Conservation (phyloP, 2,888 invertebrate genomes). For the Poecilus cupreus region DNA sequence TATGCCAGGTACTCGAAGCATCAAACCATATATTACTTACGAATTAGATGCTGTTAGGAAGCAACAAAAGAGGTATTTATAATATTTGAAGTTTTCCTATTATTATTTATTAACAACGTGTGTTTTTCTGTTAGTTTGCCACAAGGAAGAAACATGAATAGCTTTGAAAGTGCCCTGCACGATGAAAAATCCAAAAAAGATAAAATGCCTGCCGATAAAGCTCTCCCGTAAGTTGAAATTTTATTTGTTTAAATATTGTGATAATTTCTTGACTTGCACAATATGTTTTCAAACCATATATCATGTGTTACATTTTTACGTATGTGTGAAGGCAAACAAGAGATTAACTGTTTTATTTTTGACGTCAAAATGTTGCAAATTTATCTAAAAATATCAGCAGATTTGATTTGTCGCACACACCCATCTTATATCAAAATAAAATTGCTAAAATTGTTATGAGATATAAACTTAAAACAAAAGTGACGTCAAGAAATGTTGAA, state of each 20-base stretch:
- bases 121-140: constrained; percentile 66
- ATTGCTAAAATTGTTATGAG: not conserved
- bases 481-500: constrained; percentile 2
- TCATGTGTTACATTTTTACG: not conserved
- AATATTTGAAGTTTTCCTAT: not conserved
- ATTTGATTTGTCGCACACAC: not conserved
- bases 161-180: constrained; percentile 71
- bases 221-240: constrained; percentile 28
- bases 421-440: not conserved
- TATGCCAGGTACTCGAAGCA: constrained; percentile 76
- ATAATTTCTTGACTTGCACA: not conserved
- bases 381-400: not conserved
- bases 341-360: not conserved
- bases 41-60: constrained; percentile 78
- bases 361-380: not conserved
- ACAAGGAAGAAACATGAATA: constrained; percentile 71
- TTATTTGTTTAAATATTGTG: not conserved
- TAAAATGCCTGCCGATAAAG: constrained; percentile 62
- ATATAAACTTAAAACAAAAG: not conserved
- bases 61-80: constrained; percentile 73
- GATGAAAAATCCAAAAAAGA: constrained; percentile 65
- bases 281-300: not conserved
- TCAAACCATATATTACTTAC: constrained; percentile 83
- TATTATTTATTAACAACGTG: not conserved
- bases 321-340: not conserved